Evolutionary conservation across 2,888 invertebrate species (phyloP).

Genomic region (Apamea monoglypha): DNA sequence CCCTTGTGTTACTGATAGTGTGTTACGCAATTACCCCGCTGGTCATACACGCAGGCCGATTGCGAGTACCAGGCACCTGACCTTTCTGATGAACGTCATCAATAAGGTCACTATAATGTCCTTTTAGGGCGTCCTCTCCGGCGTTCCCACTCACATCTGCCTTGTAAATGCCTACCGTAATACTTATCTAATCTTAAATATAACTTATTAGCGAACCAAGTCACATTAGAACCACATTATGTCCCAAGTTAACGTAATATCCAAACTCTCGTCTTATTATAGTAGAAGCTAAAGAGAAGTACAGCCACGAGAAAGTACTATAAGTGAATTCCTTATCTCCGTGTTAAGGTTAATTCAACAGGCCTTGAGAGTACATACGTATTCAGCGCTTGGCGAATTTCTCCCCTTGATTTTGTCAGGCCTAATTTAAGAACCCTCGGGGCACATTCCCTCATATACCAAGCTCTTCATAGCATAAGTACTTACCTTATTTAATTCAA

Average conservation of each 20-base stretch:
- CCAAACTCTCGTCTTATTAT: constrained; percentile 11
- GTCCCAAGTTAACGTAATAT: constrained; percentile 27
- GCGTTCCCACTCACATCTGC: background rate
- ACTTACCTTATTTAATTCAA: constrained; percentile 59
- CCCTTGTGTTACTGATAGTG: too few relatives aligned
- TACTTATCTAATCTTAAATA: background rate
- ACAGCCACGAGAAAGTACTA: constrained; percentile 55
- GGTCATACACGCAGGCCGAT: background rate
- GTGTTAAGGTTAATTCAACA: constrained; percentile 65
- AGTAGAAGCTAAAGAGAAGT: constrained; percentile 38
- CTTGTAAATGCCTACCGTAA: background rate
- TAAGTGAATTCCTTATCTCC: constrained; percentile 68
- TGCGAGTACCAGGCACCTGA: background rate
- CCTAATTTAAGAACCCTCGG: constrained; percentile 69
- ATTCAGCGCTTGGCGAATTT: constrained; percentile 67
- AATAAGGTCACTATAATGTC: background rate
- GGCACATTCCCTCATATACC: constrained; percentile 63
- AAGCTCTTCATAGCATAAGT: constrained; percentile 58
- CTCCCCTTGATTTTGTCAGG: constrained; percentile 69
- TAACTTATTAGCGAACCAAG: constrained; percentile 3
- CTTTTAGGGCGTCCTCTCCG: background rate
- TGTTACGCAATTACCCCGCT: too few relatives aligned
- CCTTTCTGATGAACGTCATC: background rate
- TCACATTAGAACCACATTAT: constrained; percentile 13
- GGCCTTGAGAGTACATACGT: constrained; percentile 63